Conservation (phyloP, 2,888 invertebrate species). For the Cyclophora punctaria region DNA sequence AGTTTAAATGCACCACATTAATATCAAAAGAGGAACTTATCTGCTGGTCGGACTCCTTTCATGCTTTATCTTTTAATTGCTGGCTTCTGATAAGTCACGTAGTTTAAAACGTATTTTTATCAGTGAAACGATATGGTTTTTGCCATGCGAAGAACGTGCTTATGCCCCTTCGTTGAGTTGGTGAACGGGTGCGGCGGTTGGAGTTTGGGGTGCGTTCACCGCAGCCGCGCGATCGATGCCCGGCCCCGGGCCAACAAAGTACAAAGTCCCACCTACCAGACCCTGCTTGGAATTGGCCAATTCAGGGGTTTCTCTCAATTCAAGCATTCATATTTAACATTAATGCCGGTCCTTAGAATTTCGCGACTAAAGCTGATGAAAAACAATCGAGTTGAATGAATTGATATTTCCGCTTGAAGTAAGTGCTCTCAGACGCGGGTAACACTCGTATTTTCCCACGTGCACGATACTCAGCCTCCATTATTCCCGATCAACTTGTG, state of each 20-base stretch:
- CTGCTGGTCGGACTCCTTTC: too few species aligned
- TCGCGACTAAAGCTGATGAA: conserved; percentile 14
- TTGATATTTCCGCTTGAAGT: conserved; percentile 28
- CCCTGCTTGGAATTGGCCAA: conserved; percentile 39
- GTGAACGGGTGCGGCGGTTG: conserved; percentile 43
- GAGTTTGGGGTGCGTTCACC: conserved; percentile 66
- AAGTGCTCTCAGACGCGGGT: conserved; percentile 29
- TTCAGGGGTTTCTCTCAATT: conserved; percentile 29
- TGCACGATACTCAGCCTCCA: conserved; percentile 33
- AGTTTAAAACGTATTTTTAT: background rate
- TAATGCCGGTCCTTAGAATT: conserved; percentile 20
- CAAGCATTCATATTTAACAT: conserved; percentile 21
- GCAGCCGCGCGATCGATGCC: conserved; percentile 64
- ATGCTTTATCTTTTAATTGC: too few species aligned
- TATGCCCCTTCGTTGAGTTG: conserved; percentile 34
- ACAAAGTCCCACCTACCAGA: conserved; percentile 50
- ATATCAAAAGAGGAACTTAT: too few species aligned
- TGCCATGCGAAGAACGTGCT: conserved; percentile 33
- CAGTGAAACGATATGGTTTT: conserved; percentile 37
- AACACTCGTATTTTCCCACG: conserved; percentile 43
- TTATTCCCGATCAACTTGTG: conserved; percentile 41
- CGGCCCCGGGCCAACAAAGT: conserved; percentile 43
- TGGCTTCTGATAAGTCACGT: too few species aligned
- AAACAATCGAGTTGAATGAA: conserved; percentile 26
- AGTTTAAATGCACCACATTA: too few species aligned